Percentiles rank a stretch among this genome's conserved stretches.
phyloP scores from a whole-genome alignment of 2,888 invertebrate genomes.

The Stenodema calcarata region DNA sequence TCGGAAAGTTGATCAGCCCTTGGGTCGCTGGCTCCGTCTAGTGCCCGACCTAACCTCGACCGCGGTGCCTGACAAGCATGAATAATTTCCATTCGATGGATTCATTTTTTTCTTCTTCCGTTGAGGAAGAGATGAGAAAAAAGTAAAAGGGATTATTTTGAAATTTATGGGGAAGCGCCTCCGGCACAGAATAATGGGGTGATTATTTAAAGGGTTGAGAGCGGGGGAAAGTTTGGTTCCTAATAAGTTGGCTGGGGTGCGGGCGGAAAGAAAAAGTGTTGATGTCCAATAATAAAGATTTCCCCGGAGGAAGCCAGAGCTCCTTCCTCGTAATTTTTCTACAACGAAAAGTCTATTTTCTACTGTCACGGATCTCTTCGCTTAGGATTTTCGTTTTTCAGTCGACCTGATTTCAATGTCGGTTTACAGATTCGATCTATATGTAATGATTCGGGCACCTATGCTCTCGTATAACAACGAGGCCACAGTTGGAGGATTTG shows the following conservation, averaged over 20 bases:
- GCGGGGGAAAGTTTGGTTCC: slow-evolving; percentile 30
- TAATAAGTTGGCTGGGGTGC: slow-evolving; percentile 21
- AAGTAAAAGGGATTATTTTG: slow-evolving; percentile 20
- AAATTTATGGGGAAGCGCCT: slow-evolving; percentile 21
- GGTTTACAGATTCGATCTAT: too few relatives aligned
- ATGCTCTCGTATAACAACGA: too few relatives aligned
- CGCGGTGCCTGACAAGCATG: slow-evolving; percentile 6
- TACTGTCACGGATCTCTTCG: background rate
- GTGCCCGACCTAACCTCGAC: background rate
- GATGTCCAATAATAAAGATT: slow-evolving; percentile 25
- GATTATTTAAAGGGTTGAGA: slow-evolving; percentile 36
- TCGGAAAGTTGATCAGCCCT: slow-evolving; percentile 36
- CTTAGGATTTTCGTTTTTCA: background rate
- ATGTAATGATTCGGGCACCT: too few relatives aligned
- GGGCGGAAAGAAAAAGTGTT: background rate
- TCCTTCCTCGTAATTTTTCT: background rate
- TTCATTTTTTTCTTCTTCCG: background rate
- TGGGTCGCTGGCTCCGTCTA: background rate
- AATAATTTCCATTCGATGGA: slow-evolving; percentile 25
- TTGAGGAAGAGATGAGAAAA: background rate
- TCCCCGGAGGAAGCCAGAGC: background rate
- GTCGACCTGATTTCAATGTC: too few relatives aligned
- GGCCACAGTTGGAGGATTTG: too few relatives aligned
- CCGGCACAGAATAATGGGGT: slow-evolving; percentile 38
- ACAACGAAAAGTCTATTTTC: background rate